phyloP scores from a whole-genome alignment of 2,113 vertebrate species.

The Lepus europaeus region DNA sequence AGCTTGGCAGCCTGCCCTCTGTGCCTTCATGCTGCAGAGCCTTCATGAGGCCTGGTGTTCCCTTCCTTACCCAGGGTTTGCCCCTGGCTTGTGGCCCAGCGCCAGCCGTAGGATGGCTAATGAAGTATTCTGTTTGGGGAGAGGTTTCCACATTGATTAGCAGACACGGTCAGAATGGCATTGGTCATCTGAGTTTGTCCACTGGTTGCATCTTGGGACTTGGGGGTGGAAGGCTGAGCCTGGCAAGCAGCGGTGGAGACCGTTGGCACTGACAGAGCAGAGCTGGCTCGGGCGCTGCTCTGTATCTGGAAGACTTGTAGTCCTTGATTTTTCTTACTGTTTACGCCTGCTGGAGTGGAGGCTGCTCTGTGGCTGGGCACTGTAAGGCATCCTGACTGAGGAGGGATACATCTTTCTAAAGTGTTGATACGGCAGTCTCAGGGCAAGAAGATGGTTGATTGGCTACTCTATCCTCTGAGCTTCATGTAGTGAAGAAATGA shows the following conservation, averaged over 20 bases:
- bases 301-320: background rate
- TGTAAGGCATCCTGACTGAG: background rate
- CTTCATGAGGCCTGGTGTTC: background rate
- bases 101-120: background rate
- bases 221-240: background rate
- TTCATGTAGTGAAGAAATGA: background rate
- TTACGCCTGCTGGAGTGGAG: background rate
- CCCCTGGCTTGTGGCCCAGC: background rate
- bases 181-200: background rate
- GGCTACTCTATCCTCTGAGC: background rate
- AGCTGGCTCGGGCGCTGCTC: background rate
- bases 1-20: background rate
- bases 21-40: background rate
- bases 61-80: too few species aligned
- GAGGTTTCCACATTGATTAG: background rate
- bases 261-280: rapidly evolving
- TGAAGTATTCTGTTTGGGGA: background rate
- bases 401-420: background rate
- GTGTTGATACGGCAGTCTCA: background rate
- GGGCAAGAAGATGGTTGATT: background rate
- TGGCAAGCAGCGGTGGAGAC: background rate
- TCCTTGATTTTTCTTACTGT: background rate
- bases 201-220: background rate
- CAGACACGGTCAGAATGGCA: background rate
- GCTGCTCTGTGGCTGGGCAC: background rate